phyloP scores from a whole-genome alignment of 2,888 invertebrate species.

The Dinocampus coccinellae region DNA sequence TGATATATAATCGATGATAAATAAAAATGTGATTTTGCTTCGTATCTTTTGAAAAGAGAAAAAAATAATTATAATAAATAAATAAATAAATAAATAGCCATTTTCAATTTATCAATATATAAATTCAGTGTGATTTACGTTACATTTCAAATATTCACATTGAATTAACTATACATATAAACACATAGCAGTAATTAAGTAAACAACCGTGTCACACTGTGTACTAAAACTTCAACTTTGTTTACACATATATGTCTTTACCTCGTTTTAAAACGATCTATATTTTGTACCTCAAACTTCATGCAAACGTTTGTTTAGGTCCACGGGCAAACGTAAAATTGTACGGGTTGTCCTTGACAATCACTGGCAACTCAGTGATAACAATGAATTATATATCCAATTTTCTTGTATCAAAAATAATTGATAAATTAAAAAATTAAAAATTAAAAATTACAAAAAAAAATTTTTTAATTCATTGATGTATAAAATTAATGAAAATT shows the following conservation, averaged over 20 bases:
- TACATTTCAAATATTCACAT: background rate
- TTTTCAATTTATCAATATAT: conserved; percentile 13
- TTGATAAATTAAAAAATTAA: too few species aligned
- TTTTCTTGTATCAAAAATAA: background rate
- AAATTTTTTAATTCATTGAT: too few species aligned
- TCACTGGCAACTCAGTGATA: conserved; percentile 6
- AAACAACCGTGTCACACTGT: background rate
- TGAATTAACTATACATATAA: background rate
- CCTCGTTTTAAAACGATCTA: background rate
- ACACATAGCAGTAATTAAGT: too few species aligned
- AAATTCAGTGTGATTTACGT: background rate
- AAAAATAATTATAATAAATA: too few species aligned
- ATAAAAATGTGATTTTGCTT: background rate
- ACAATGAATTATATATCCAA: conserved; percentile 8
- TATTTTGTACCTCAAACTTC: background rate
- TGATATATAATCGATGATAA: background rate
- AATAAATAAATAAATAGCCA: conserved; percentile 19
- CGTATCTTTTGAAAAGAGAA: background rate
- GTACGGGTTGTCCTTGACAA: background rate
- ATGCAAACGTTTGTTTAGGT: conserved; percentile 28
- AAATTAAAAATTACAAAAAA: too few species aligned
- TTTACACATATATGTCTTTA: background rate
- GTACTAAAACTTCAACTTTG: background rate
- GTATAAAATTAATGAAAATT: too few species aligned
- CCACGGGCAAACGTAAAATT: conserved; percentile 4